Base-by-base conservation (phyloP, 2,888 invertebrate species). In the Tanypteryx hageni region DNA sequence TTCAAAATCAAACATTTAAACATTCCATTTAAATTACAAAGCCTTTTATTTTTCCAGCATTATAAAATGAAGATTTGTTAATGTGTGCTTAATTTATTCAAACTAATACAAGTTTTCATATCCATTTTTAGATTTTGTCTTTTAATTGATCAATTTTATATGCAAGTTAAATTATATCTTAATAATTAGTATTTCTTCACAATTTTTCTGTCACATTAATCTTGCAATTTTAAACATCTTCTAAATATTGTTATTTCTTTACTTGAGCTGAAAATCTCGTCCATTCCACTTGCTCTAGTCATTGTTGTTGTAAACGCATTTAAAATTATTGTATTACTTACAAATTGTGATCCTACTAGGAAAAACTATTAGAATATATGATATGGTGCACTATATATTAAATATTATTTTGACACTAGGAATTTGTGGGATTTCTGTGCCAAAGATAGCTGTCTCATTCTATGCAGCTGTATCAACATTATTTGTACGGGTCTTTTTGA, bases 261-360 rank as follows among this genome's bases (percentile, higher is more conserved):
- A 76, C 44, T 44, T 56, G 13, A 64, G 3, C 14, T 64, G 16
- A 56, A 10, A 57, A 22, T 64, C n/a, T 5, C 27, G 64, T 64
- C 64, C 64, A 89, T 64, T 89, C 89, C 89, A 89, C 10, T n/a
- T 89, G 64, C 44, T 89, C 89, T 89, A 89, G 89, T 89, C 89
- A 89, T 27, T 64, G 64, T 56, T 68, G 76, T 76, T 76, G 27
- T 11, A 76, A 89, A 44, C 64, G 44, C 61, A 68, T 68, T 89
- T 64, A 22, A 44, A 61, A n/a, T 64, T 64, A 76, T 27, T 76
- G 13, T 76, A 76, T 76, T 76, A 76, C 27, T 76, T 76, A 22
- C 76, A 76, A 56, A 16, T 64, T n/a, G 16, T 58, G 68, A 18
- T 86, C 86, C 86, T 89, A 68, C 64, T 56, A n/a, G 9, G 27